Conservation (phyloP, 2,113 vertebrate species). For the Anolis carolinensis region DNA sequence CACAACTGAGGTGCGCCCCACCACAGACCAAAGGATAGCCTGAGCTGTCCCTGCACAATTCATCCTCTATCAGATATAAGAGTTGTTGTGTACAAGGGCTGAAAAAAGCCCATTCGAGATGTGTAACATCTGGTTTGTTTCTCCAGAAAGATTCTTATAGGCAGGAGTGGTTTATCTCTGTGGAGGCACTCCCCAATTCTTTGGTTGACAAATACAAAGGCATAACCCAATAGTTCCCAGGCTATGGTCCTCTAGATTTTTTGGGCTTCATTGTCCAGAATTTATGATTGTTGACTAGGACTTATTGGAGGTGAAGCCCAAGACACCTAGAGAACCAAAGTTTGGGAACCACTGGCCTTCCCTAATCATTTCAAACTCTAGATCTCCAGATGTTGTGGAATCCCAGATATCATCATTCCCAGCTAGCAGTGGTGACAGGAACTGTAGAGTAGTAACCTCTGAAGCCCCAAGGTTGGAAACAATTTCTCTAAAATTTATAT, state of each 20-base stretch:
- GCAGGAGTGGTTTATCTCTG: background rate
- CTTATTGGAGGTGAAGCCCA: too few species aligned
- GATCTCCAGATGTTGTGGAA: background rate
- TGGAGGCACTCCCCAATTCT: background rate
- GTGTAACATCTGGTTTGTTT: background rate
- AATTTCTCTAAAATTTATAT: background rate
- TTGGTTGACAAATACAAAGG: background rate
- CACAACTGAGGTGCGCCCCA: too few species aligned
- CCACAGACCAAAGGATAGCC: too few species aligned
- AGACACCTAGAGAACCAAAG: too few species aligned
- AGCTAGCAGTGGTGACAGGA: background rate
- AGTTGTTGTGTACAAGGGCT: background rate
- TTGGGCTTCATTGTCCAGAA: too few species aligned
- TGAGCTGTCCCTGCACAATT: too few species aligned
- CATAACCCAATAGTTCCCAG: background rate
- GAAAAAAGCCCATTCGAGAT: background rate
- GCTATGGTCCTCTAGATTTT: too few species aligned
- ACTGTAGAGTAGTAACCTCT: background rate
- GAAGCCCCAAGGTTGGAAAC: background rate
- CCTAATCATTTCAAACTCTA: background rate
- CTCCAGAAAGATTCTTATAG: background rate
- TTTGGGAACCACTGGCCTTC: background rate
- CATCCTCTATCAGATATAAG: background rate
- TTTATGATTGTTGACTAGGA: too few species aligned
- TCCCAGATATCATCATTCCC: background rate